Conservation (phyloP, 2,113 vertebrate genomes). For the Vidua chalybeata region DNA sequence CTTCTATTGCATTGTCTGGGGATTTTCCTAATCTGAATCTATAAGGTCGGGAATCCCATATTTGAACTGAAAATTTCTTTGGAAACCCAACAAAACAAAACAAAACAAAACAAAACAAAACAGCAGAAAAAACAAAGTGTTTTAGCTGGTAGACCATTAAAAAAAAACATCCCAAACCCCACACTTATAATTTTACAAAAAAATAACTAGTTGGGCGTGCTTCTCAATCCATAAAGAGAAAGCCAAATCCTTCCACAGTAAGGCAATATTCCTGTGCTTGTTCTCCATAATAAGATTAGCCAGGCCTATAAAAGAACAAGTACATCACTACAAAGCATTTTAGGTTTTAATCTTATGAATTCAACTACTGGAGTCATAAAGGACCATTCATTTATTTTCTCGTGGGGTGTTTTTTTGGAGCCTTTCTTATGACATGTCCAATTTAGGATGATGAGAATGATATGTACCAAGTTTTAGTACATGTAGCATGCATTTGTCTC, state of each 20-base stretch:
- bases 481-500: neutral
- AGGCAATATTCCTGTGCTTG: neutral
- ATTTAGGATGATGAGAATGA: neutral
- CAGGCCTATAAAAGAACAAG: neutral
- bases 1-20: neutral
- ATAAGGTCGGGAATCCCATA: neutral
- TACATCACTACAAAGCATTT: neutral
- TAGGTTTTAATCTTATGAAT: neutral
- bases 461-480: neutral
- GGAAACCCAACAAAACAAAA: neutral
- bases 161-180: too few species aligned
- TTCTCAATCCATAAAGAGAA: neutral
- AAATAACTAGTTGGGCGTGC: accelerated
- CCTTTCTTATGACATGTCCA: neutral
- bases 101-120: neutral
- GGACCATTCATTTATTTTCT: neutral
- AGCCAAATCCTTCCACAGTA: neutral
- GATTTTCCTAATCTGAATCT: neutral
- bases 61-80: neutral
- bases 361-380: neutral
- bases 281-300: neutral
- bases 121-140: neutral
- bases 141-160: neutral
- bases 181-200: neutral
- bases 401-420: accelerated